Conservation (phyloP, 1,140 invertebrate genomes). For the Drosophila malerkotliana region DNA sequence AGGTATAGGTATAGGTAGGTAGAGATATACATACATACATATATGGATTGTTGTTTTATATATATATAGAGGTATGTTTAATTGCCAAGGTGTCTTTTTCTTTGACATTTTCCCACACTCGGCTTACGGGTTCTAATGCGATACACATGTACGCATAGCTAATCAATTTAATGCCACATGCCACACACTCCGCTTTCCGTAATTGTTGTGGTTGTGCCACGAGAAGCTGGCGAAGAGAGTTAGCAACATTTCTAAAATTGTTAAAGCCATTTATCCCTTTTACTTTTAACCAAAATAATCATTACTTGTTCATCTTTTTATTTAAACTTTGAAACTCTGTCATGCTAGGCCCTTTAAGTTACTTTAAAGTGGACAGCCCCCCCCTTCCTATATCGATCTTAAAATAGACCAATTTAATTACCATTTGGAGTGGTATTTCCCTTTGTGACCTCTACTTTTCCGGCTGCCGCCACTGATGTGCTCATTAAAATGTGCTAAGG, state of each 20-base stretch:
- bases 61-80: not conserved
- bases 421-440: not conserved
- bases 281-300: too few relatives aligned
- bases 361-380: not conserved
- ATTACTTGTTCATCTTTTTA: too few relatives aligned
- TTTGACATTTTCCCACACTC: not conserved
- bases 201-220: conserved; percentile 16
- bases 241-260: not conserved
- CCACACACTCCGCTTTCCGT: not conserved
- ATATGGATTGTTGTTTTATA: not conserved
- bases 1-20: not conserved
- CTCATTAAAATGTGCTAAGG: conserved; percentile 22
- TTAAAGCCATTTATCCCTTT: not conserved
- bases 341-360: not conserved
- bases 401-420: too few relatives aligned
- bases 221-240: not conserved
- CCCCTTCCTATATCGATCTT: too few relatives aligned
- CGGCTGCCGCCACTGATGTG: conserved; percentile 2
- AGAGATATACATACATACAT: not conserved
- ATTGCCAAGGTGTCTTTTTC: conserved; percentile 8
- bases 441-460: not conserved
- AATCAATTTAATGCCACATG: conserved; percentile 24
- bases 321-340: too few relatives aligned
- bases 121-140: not conserved
- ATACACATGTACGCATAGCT: conserved; percentile 12